Conservation (phyloP, 2,113 vertebrate species). For the Entelurus aequoreus region DNA sequence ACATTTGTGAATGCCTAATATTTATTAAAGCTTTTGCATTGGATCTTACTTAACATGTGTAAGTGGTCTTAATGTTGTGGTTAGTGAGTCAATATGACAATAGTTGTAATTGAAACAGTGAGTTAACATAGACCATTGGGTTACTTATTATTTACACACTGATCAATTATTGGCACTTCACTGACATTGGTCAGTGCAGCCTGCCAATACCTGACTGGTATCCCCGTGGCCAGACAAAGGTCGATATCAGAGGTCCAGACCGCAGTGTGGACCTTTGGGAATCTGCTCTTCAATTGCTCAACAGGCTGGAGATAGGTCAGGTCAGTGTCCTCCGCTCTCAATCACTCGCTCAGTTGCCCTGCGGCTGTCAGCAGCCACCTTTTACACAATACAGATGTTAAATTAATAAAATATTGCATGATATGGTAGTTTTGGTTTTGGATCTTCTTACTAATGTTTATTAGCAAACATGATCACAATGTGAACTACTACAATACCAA, state of each 20-base stretch:
- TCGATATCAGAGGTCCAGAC: conserved; percentile 66
- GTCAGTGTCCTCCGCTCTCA: conserved; percentile 42
- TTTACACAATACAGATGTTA: not conserved
- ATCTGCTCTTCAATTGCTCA: conserved; percentile 42
- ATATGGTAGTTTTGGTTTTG: not conserved
- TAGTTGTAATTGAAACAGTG: conserved; percentile 2
- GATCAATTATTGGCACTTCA: conserved; percentile 62
- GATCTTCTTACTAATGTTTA: no score
- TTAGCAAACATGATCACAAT: no score
- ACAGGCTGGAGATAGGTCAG: conserved; percentile 56
- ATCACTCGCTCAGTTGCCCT: not conserved
- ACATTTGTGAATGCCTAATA: no score
- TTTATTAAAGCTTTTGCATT: no score
- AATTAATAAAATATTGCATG: not conserved
- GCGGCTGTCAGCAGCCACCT: not conserved
- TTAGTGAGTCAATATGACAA: no score
- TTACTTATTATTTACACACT: conserved; percentile 63
- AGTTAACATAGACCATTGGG: conserved; percentile 36
- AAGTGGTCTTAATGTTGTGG: no score
- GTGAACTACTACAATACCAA: not conserved
- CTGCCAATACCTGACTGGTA: conserved; percentile 67
- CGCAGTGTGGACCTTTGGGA: conserved; percentile 57
- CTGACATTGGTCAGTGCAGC: conserved; percentile 52
- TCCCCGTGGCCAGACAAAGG: conserved; percentile 59
- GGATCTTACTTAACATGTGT: no score